Percentiles rank a stretch among this genome's conserved stretches.
Evolutionary conservation across 2,797 vertebrate species (phyloP).

Genomic region (Lepus townsendii): DNA sequence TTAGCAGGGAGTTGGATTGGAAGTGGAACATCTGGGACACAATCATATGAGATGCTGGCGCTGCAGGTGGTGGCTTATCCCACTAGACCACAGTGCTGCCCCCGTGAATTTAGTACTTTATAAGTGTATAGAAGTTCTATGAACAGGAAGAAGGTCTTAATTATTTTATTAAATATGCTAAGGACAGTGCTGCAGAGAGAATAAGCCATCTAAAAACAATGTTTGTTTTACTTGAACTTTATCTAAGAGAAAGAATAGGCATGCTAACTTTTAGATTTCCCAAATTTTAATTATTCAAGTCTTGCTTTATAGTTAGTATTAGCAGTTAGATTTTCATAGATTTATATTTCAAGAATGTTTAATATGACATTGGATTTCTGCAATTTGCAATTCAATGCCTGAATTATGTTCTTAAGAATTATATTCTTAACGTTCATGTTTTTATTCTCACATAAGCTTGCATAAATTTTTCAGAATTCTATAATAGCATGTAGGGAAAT

Average conservation of each 20-base stretch:
- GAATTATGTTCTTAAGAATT: constrained; percentile 35
- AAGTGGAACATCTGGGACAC: no score
- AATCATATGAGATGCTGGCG: no score
- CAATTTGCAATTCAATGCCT: constrained; percentile 42
- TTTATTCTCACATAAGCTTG: not conserved
- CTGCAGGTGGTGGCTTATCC: no score
- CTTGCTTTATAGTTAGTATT: constrained; percentile 31
- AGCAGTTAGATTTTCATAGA: not conserved
- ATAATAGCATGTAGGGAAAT: constrained; percentile 11
- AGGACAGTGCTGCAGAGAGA: not conserved
- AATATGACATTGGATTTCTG: constrained; percentile 37
- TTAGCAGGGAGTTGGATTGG: no score
- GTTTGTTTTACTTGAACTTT: not conserved
- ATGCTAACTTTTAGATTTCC: not conserved
- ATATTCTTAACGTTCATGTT: not conserved
- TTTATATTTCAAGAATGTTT: constrained; percentile 52
- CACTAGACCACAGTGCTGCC: no score
- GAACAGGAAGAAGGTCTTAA: not conserved
- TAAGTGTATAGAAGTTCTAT: not conserved
- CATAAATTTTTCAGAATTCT: constrained; percentile 42
- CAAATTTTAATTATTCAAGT: constrained; percentile 8
- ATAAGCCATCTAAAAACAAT: constrained; percentile 11
- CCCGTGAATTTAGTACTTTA: not conserved
- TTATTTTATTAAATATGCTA: constrained; percentile 43
- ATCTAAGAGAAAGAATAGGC: constrained; percentile 34